Percentiles rank a stretch among this genome's conserved stretches.
phyloP scores from a whole-genome alignment of 2,113 vertebrate genomes.

The Hemiscyllium ocellatum region DNA sequence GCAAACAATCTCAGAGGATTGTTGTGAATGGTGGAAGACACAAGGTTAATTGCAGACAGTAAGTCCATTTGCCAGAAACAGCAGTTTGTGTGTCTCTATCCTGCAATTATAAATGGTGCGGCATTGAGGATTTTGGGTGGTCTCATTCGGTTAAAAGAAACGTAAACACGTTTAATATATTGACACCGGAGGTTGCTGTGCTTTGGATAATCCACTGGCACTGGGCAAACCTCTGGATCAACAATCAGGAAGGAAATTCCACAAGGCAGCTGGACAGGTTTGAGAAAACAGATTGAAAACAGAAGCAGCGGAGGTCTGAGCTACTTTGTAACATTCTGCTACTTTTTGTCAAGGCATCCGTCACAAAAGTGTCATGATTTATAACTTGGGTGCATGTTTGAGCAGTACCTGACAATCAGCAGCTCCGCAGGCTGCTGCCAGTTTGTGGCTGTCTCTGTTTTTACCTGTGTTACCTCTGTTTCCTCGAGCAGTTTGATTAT shows the following conservation, averaged over 20 bases:
- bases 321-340: not conserved
- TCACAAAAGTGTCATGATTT: not conserved
- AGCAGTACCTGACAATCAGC: not conserved
- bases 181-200: not conserved
- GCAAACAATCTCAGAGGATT: not conserved
- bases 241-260: slow-evolving; percentile 20
- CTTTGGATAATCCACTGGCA: not conserved
- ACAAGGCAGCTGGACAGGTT: not conserved
- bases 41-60: not conserved
- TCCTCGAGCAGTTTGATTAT: not conserved
- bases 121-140: not conserved
- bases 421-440: not conserved
- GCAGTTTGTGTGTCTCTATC: not conserved
- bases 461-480: not conserved
- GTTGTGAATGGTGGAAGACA: not conserved
- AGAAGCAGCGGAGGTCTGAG: not conserved
- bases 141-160: not conserved
- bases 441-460: not conserved
- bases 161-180: not conserved
- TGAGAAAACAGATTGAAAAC: not conserved
- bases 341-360: not conserved
- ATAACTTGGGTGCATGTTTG: not conserved
- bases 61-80: not conserved
- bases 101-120: not conserved
- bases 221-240: not conserved